These are phyloP conservation scores for Pimephales promelas DNA, from an alignment of 2,113 vertebrate genomes.

Conservation along the genomic window DNA sequence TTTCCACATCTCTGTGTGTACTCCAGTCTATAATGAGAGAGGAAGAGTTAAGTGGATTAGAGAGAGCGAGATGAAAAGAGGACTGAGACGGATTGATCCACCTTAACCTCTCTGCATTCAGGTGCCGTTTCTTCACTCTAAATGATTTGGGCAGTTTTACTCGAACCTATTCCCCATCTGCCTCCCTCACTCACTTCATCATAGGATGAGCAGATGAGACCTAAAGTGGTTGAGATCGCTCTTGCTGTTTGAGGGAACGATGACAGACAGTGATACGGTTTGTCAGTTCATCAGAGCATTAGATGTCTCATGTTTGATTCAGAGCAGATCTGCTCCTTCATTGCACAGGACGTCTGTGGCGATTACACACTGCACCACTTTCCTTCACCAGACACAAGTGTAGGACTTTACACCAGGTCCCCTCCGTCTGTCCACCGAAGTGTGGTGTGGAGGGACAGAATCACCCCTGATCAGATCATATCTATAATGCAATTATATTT, in stretches of 20 bases:
- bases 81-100: background rate
- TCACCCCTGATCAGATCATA: background rate
- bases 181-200: background rate
- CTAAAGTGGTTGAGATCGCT: background rate
- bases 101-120: background rate
- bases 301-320: background rate
- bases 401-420: too few species aligned
- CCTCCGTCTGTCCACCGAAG: background rate
- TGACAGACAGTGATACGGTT: background rate
- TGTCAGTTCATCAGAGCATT: background rate
- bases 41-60: conserved; percentile 7
- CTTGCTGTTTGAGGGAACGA: background rate
- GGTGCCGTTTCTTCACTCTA: background rate
- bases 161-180: conserved; percentile 3
- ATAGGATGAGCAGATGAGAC: background rate
- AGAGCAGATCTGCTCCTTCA: background rate
- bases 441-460: background rate
- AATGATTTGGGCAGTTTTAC: conserved; percentile 30
- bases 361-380: background rate
- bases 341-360: background rate
- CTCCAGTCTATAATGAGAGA: background rate
- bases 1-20: too few species aligned
- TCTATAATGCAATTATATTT: too few species aligned
- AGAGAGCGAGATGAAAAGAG: background rate
- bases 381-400: too few species aligned